Base-by-base conservation (phyloP, 2,797 vertebrate species). In the Lagocephalus sceleratus region DNA sequence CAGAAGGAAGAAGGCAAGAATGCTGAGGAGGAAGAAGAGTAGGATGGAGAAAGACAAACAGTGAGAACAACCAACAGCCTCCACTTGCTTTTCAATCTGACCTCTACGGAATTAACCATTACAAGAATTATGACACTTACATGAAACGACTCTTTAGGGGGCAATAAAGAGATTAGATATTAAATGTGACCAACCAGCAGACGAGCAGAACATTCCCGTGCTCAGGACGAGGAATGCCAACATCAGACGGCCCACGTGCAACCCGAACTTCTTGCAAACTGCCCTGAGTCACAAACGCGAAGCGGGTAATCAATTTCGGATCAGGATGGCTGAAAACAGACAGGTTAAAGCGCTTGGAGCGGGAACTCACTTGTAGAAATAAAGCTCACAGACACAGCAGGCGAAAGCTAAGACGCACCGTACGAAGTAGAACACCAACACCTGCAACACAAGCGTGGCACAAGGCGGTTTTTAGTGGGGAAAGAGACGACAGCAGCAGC, bases 341-440 rank as follows among this genome's bases (percentile, higher is more conserved):
- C 10, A 47, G 51, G 40, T 17, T 10, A 45, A 47, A 47, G 20
- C 5, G 3, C 17, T 53, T 20, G 23, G 20, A 22, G n/a, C 12
- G 47, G 44, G n/a, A 20, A 88, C 95, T 96, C 85, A 99, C 97
- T 98, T 99, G 87, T 99, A 99, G 83, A 99, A 99, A 85, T 98
- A 99, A 78, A 99, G 94, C 51, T 99, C 97, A 85, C 96, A 98
- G 67, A 96, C 39, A 62, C 97, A 99, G 89, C 96, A 98, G 84
- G 92, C 86, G 88, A 98, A 98, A 6, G 96, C 97, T 81, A 99
- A 85, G 64, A 96, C 92, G 71, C 97, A 98, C 71, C 97, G 94
- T 47, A 98, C 88, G 85, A 99, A 98, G 86, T 99, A 99, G 89
- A 99, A 99, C 64, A 99, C 94, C 71, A 99, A 92, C 75, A 98